Evolutionary conservation across 2,888 invertebrate species (phyloP).

Genomic region (Parasteatoda lunata): DNA sequence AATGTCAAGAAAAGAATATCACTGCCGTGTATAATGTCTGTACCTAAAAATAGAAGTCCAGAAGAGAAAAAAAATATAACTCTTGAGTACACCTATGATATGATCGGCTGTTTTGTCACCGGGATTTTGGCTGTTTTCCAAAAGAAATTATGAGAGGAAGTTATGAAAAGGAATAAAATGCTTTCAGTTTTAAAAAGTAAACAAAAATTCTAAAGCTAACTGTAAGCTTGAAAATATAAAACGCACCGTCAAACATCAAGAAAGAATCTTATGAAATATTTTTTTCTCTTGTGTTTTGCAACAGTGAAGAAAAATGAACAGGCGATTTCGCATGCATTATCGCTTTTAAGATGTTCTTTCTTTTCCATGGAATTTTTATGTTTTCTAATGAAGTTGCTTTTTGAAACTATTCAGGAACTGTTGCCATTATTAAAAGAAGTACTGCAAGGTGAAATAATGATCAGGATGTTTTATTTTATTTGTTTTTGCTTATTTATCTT

Average conservation of each 20-base stretch:
- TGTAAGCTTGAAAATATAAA: slow-evolving; percentile 35
- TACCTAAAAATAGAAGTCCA: slow-evolving; percentile 31
- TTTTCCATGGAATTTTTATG: slow-evolving; percentile 27
- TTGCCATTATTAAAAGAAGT: slow-evolving; percentile 10
- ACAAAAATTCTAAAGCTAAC: slow-evolving; percentile 31
- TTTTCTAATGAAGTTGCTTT: slow-evolving; percentile 39
- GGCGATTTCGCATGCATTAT: slow-evolving; percentile 57
- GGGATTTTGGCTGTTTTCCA: slow-evolving; percentile 29
- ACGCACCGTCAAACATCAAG: slow-evolving; percentile 15
- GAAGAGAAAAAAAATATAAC: slow-evolving; percentile 13
- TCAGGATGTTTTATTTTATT: neutral
- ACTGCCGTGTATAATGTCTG: neutral
- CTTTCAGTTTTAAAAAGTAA: slow-evolving; percentile 10
- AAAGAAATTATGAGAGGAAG: slow-evolving; percentile 2
- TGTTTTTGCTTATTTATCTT: too few relatives aligned
- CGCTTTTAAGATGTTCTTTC: slow-evolving; percentile 31
- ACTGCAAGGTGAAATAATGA: slow-evolving; percentile 22
- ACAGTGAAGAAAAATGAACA: slow-evolving; percentile 44
- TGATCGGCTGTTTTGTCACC: slow-evolving; percentile 3
- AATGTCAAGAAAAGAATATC: neutral
- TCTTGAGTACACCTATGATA: slow-evolving; percentile 16
- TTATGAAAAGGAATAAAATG: slow-evolving; percentile 19
- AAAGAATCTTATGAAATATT: slow-evolving; percentile 18
- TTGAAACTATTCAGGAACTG: slow-evolving; percentile 26
- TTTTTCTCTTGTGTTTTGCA: slow-evolving; percentile 23